These are phyloP conservation scores for Pimpla rufipes DNA, from an alignment of 2,888 invertebrate species.

Conservation along the genomic window DNA sequence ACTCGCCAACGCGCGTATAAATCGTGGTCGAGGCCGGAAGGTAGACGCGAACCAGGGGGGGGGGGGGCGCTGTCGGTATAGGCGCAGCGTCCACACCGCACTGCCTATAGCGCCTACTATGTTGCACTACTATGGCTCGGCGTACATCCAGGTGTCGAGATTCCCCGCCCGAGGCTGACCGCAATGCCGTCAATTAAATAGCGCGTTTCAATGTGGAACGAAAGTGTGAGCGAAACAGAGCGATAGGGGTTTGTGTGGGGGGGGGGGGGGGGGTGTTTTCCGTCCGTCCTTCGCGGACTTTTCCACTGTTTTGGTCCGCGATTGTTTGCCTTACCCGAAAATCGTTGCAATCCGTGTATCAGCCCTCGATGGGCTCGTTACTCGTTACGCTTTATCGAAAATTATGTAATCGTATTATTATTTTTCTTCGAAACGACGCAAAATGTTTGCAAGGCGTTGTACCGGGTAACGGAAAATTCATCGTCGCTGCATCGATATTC, in stretches of 20 bases:
- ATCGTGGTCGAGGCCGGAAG: conserved; percentile 48
- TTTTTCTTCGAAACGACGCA: not conserved
- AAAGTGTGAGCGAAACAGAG: conserved; percentile 23
- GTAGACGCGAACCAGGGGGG: conserved; percentile 15
- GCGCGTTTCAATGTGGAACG: conserved; percentile 43
- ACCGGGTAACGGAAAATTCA: not conserved
- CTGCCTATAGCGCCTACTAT: not conserved
- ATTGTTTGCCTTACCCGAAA: conserved; percentile 30
- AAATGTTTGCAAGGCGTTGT: not conserved
- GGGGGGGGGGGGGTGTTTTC: no score
- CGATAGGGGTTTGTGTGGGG: no score
- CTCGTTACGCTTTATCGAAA: not conserved
- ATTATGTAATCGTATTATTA: not conserved
- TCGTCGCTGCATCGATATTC: no score
- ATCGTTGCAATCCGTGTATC: conserved; percentile 11
- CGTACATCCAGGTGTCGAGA: conserved; percentile 29
- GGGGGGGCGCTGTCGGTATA: not conserved
- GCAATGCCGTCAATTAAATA: conserved; percentile 61
- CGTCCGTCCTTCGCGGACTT: no score
- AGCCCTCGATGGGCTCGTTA: not conserved
- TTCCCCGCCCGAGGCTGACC: conserved; percentile 41
- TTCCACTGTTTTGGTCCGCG: not conserved
- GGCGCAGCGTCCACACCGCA: not conserved
- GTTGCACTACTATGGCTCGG: not conserved
- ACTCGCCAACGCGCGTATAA: conserved; percentile 46